phyloP scores from a whole-genome alignment of 2,888 invertebrate genomes.

The Scaptomyza reducta region DNA sequence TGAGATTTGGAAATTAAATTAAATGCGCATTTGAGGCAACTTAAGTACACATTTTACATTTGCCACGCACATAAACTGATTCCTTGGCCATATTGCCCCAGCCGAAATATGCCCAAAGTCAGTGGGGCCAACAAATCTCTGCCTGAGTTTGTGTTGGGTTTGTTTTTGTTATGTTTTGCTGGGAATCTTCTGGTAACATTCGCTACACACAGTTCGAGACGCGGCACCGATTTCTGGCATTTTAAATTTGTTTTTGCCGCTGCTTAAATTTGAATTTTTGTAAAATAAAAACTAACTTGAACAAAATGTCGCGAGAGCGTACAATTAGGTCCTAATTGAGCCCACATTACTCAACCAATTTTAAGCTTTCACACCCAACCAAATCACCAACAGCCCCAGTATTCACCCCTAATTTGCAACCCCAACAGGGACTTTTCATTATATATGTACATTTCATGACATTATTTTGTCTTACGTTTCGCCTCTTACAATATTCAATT shows the following conservation, averaged over 20 bases:
- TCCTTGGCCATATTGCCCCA: slow-evolving; percentile 44
- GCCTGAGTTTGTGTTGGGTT: slow-evolving; percentile 3
- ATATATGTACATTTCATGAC: slow-evolving; percentile 19
- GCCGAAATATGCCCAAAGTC: slow-evolving; percentile 9
- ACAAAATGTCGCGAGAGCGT: slow-evolving; percentile 21
- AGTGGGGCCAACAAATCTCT: slow-evolving; percentile 41
- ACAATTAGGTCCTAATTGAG: slow-evolving; percentile 64
- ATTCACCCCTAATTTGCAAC: slow-evolving; percentile 20
- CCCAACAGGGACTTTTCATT: slow-evolving; percentile 2
- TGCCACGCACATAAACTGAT: slow-evolving; percentile 62
- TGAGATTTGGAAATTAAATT: slow-evolving; percentile 74
- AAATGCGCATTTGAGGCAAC: slow-evolving; percentile 75
- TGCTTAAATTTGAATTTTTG: slow-evolving; percentile 23
- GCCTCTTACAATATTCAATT: slow-evolving; percentile 34
- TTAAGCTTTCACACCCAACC: slow-evolving; percentile 5
- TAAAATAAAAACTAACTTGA: slow-evolving; percentile 1
- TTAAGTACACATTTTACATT: slow-evolving; percentile 62
- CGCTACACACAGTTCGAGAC: neutral
- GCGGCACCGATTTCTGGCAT: slow-evolving; percentile 8
- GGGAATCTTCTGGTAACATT: slow-evolving; percentile 27
- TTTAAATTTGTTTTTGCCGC: slow-evolving; percentile 35
- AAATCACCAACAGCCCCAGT: neutral
- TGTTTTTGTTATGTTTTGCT: slow-evolving; percentile 50
- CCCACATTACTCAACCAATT: slow-evolving; percentile 43
- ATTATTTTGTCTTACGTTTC: slow-evolving; percentile 31